These are phyloP conservation scores for Philhelius pedissequus DNA, from an alignment of 2,888 invertebrate species.

Conservation along the genomic window DNA sequence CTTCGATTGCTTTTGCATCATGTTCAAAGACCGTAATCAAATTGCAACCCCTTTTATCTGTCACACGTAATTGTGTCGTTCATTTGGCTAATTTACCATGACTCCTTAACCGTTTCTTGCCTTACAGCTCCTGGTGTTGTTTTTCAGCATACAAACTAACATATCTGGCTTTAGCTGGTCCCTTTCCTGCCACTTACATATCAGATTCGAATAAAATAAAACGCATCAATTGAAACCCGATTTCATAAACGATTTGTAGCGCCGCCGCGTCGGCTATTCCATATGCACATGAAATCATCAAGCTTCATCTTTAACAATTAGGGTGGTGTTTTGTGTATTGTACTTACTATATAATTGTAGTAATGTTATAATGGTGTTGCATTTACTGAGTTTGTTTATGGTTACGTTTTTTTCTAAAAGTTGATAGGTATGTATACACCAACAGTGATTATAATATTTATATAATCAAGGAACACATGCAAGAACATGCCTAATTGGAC, in stretches of 20 bases:
- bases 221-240: constrained; percentile 46
- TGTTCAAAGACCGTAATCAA: constrained; percentile 42
- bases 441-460: constrained; percentile 69
- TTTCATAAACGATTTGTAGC: constrained; percentile 52
- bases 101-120: background rate
- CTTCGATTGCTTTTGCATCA: constrained; percentile 31
- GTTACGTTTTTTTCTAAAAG: constrained; percentile 55
- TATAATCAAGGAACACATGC: constrained; percentile 44
- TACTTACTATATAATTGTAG: background rate
- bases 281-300: background rate
- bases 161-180: background rate
- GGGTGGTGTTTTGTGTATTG: constrained; percentile 16
- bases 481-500: constrained; percentile 52
- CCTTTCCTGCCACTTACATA: background rate
- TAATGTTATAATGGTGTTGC: constrained; percentile 25
- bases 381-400: constrained; percentile 63
- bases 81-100: constrained; percentile 47
- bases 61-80: constrained; percentile 18
- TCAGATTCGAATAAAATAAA: background rate
- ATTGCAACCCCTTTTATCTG: constrained; percentile 49
- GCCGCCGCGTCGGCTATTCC: background rate
- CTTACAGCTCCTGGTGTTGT: background rate
- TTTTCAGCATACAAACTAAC: background rate
- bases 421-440: constrained; percentile 64
- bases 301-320: constrained; percentile 21